Evolutionary conservation across 2,888 invertebrate genomes (phyloP), one percentile per base, ranked within the genome.

Genomic region (Lycocerus yunnanus): DNA sequence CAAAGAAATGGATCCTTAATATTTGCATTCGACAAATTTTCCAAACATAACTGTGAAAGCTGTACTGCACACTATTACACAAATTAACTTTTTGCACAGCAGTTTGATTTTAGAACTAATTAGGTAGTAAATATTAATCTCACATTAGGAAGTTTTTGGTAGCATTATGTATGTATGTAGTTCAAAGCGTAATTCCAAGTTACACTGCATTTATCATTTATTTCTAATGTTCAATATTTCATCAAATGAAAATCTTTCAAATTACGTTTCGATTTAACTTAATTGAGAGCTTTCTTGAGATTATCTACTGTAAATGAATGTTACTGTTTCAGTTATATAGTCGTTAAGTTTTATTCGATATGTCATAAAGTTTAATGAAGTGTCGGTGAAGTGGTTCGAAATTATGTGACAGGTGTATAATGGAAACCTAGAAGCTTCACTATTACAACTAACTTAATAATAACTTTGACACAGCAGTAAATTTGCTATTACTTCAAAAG

Each of bases 401-500:
- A 61, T 74, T 71, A 74, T 69, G 71, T 74, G 74, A 74, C 74
- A 68, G 71, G 68, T 74, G 71, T 67, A 75, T 75, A 72, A 72
- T 72, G 72, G 66, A 58, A 58, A 66, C 63, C 18, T n/a, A 69
- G 66, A 66, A 61, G 72, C 75, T 69, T 58, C 63, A 58, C 65
- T 68, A 69, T 69, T 72, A 75, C 72, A 75, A 68, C 72, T 72
- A 75, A 69, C 72, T 69, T 72, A 69, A 75, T 74, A 74, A 74
- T 75, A 75, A 75, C 66, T 75, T 75, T 60, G 72, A 72, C 72
- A 69, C 69, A 75, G 75, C 63, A 66, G 69, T 75, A 72, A 75
- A 72, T 75, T 71, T 72, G 69, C 66, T 72, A 58, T 72, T 72
- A 59, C 72, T 72, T 61, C 18, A 65, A 66, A 71, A 71, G 74